phyloP scores from a whole-genome alignment of 2,113 vertebrate genomes.

The Serinus canaria region DNA sequence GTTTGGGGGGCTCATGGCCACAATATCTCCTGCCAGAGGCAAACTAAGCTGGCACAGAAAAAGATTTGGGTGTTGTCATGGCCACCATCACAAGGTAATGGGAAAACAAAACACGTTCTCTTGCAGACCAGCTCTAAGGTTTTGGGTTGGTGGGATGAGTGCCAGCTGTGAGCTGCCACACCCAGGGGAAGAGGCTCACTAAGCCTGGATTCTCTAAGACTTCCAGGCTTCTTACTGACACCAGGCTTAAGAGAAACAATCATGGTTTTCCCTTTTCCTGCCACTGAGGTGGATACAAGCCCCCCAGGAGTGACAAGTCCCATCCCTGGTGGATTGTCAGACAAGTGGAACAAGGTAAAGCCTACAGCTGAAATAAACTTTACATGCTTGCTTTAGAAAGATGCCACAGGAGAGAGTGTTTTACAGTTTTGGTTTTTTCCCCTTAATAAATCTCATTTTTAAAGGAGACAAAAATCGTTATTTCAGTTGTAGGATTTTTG shows the following conservation, averaged over 20 bases:
- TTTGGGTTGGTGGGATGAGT: not conserved
- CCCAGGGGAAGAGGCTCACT: not conserved
- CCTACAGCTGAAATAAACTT: not conserved
- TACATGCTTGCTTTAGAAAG: not conserved
- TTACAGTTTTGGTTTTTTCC: rapidly evolving
- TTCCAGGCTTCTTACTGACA: not conserved
- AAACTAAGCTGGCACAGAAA: not conserved
- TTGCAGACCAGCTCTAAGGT: not conserved
- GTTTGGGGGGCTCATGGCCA: not conserved
- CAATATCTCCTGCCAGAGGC: not conserved
- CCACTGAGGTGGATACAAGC: not conserved
- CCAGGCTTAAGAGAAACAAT: not conserved
- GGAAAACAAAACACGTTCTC: not conserved
- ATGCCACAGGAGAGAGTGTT: not conserved
- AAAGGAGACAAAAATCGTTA: not conserved
- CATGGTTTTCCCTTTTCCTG: not conserved
- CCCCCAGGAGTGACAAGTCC: not conserved
- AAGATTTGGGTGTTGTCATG: not conserved
- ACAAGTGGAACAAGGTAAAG: not conserved
- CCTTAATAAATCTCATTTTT: not conserved
- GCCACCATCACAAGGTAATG: not conserved
- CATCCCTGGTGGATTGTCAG: not conserved
- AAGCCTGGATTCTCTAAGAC: rapidly evolving
- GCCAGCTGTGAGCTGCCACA: not conserved
- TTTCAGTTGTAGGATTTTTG: not conserved